These are phyloP conservation scores for Crotalus tigris DNA, from an alignment of 2,113 vertebrate species.

Conservation along the genomic window DNA sequence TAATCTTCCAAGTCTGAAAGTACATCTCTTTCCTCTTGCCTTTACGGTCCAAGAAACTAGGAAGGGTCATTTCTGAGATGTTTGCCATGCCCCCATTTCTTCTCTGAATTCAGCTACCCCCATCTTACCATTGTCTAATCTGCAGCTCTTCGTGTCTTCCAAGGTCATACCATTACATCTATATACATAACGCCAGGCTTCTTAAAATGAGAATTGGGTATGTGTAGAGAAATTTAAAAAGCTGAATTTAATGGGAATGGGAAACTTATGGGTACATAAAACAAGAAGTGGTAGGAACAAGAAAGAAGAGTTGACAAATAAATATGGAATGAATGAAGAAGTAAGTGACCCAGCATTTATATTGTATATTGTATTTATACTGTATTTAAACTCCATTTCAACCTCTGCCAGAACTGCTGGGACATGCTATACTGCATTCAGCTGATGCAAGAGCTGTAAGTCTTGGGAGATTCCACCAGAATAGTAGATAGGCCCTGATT, in stretches of 20 bases:
- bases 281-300: not conserved
- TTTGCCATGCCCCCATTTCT: not conserved
- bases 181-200: not conserved
- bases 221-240: not conserved
- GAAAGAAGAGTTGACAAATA: not conserved
- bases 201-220: not conserved
- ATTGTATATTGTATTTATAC: too few relatives aligned
- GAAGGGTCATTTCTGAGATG: not conserved
- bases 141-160: not conserved
- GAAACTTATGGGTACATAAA: not conserved
- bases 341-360: not conserved
- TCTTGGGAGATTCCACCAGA: too few relatives aligned
- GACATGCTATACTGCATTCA: too few relatives aligned
- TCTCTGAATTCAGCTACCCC: not conserved
- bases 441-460: too few relatives aligned
- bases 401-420: too few relatives aligned
- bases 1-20: not conserved
- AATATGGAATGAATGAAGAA: not conserved
- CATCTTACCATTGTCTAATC: not conserved
- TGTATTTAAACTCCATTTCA: too few relatives aligned
- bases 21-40: not conserved
- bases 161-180: not conserved
- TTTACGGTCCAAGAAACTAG: not conserved
- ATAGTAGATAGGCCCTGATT: too few relatives aligned
- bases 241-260: not conserved